These are phyloP conservation scores for Melanotaenia pygmaea DNA, from an alignment of 2,797 vertebrate genomes.

Conservation along the genomic window DNA sequence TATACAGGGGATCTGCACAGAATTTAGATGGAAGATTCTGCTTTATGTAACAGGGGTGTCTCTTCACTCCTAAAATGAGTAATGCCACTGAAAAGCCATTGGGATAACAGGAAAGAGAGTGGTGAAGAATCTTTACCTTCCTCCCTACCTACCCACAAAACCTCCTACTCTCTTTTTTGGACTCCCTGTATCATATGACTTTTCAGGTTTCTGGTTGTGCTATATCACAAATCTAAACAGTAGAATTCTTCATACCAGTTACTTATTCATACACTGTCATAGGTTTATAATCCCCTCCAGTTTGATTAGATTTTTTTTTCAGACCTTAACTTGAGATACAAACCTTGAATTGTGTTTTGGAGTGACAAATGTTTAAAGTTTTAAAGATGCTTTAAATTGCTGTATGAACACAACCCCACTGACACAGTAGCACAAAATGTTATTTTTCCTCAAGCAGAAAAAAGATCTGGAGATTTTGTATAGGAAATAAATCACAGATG, in stretches of 20 bases:
- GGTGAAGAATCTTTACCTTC: slow-evolving; percentile 69
- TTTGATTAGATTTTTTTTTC: slow-evolving; percentile 19
- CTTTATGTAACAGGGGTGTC: slow-evolving; percentile 73
- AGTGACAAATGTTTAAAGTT: slow-evolving; percentile 4
- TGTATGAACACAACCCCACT: slow-evolving; percentile 15
- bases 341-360: slow-evolving; percentile 16
- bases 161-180: slow-evolving; percentile 61
- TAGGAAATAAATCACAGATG: slow-evolving; percentile 24
- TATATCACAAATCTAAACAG: slow-evolving; percentile 37
- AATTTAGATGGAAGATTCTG: slow-evolving; percentile 56
- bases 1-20: slow-evolving; percentile 48
- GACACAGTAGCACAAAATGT: slow-evolving; percentile 3
- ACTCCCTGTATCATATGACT: slow-evolving; percentile 42
- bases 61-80: slow-evolving; percentile 73
- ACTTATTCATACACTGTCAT: slow-evolving; percentile 15
- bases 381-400: slow-evolving; percentile 12
- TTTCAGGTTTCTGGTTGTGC: slow-evolving; percentile 38
- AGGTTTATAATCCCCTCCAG: slow-evolving; percentile 29
- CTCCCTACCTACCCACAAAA: slow-evolving; percentile 68
- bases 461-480: slow-evolving; percentile 4
- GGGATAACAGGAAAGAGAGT: slow-evolving; percentile 67
- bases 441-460: slow-evolving; percentile 9
- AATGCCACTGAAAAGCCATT: slow-evolving; percentile 66
- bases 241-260: slow-evolving; percentile 31
- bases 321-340: slow-evolving; percentile 4